Conservation (phyloP, 2,888 invertebrate genomes). For the Anagyrus pseudococci region DNA sequence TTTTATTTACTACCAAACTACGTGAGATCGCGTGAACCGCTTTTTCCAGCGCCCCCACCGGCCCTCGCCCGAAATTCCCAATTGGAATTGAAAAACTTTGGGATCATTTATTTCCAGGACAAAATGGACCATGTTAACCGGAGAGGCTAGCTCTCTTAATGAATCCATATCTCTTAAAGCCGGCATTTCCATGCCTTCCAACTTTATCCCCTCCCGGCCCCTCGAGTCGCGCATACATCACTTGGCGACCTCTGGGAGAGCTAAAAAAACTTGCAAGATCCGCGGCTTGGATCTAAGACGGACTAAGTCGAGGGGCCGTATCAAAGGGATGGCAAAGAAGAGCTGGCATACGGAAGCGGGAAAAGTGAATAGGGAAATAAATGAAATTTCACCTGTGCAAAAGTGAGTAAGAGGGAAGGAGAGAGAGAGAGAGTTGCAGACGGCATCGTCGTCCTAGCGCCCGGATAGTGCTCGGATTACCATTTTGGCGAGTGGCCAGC, state of each 20-base stretch:
- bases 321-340: too few relatives aligned
- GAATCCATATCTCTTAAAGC: not conserved
- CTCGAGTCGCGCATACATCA: not conserved
- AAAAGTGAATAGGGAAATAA: not conserved
- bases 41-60: too few relatives aligned
- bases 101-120: too few relatives aligned
- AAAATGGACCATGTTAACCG: too few relatives aligned
- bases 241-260: not conserved
- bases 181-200: not conserved
- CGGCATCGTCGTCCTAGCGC: too few relatives aligned
- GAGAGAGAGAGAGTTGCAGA: not conserved
- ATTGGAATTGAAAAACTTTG: too few relatives aligned
- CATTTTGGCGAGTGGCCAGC: slow-evolving; percentile 54
- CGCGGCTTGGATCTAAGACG: too few relatives aligned
- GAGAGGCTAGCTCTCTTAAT: not conserved
- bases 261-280: not conserved
- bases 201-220: not conserved
- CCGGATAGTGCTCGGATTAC: slow-evolving; percentile 50
- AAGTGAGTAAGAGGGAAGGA: not conserved
- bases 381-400: not conserved
- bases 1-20: too few relatives aligned
- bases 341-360: not conserved
- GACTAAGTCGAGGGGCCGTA: too few relatives aligned
- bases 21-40: too few relatives aligned
- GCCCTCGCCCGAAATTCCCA: too few relatives aligned